phyloP scores from a whole-genome alignment of 2,113 vertebrate genomes.

The Passer montanus region DNA sequence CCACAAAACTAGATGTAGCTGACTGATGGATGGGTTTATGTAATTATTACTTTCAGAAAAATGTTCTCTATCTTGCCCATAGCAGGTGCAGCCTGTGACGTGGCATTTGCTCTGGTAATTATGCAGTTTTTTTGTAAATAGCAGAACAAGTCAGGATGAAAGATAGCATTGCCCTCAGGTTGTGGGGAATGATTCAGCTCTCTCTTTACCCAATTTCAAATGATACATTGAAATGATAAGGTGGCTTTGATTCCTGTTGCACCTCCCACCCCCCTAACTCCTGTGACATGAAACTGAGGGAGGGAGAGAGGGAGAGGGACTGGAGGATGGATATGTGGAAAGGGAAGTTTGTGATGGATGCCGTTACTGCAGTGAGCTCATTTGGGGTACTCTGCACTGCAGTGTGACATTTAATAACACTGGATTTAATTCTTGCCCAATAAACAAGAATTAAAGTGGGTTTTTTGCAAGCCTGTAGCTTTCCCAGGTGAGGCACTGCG shows the following conservation, averaged over 20 bases:
- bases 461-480: neutral
- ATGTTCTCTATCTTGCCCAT: constrained; percentile 24
- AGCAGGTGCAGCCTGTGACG: constrained; percentile 61
- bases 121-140: constrained; percentile 58
- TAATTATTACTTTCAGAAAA: constrained; percentile 43
- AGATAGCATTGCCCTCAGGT: constrained; percentile 54
- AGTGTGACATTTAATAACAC: neutral
- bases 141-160: constrained; percentile 60
- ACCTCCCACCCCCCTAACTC: neutral
- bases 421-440: neutral
- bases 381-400: neutral
- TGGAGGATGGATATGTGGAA: neutral
- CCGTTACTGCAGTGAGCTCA: neutral
- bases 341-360: neutral
- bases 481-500: neutral
- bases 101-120: constrained; percentile 70
- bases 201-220: constrained; percentile 33
- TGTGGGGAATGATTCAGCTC: constrained; percentile 46
- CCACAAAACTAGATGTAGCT: neutral
- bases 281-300: neutral
- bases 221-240: constrained; percentile 3
- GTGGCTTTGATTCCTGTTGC: constrained; percentile 23
- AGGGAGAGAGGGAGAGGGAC: neutral
- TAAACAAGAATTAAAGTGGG: neutral
- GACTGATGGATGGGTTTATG: constrained; percentile 29